Evolutionary conservation across 1,140 invertebrate species (phyloP).

Genomic region (Heliconius eleuchia): DNA sequence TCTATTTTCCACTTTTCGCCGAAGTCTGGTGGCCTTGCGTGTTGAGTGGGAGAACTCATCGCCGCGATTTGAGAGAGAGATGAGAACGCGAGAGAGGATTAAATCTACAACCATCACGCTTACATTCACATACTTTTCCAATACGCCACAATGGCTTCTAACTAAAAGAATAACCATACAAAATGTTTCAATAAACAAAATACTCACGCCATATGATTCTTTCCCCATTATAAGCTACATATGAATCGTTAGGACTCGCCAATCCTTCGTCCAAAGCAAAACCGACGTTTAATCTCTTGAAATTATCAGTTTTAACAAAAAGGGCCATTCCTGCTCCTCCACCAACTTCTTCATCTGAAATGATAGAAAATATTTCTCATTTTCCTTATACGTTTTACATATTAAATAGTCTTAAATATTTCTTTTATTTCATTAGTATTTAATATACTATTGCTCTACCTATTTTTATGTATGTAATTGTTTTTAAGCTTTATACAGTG

Average conservation of each 20-base stretch:
- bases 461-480: too few species aligned
- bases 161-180: neutral
- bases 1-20: too few species aligned
- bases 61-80: too few species aligned
- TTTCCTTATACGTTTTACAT: neutral
- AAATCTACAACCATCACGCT: too few species aligned
- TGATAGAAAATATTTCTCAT: slow-evolving; percentile 6
- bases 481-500: too few species aligned
- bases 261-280: slow-evolving; percentile 91
- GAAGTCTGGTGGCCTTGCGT: too few species aligned
- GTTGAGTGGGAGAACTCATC: too few species aligned
- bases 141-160: neutral
- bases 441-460: too few species aligned
- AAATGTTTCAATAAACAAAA: neutral
- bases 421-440: too few species aligned
- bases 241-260: slow-evolving; percentile 84
- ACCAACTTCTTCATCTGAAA: slow-evolving; percentile 90
- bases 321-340: slow-evolving; percentile 86
- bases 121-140: too few species aligned
- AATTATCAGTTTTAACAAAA: slow-evolving; percentile 86
- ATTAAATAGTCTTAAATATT: too few species aligned
- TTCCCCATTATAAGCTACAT: slow-evolving; percentile 88
- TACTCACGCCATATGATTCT: slow-evolving; percentile 84
- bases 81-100: too few species aligned
- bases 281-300: slow-evolving; percentile 87